Conservation (phyloP, 2,113 vertebrate genomes). For the Zosterops lateralis region DNA sequence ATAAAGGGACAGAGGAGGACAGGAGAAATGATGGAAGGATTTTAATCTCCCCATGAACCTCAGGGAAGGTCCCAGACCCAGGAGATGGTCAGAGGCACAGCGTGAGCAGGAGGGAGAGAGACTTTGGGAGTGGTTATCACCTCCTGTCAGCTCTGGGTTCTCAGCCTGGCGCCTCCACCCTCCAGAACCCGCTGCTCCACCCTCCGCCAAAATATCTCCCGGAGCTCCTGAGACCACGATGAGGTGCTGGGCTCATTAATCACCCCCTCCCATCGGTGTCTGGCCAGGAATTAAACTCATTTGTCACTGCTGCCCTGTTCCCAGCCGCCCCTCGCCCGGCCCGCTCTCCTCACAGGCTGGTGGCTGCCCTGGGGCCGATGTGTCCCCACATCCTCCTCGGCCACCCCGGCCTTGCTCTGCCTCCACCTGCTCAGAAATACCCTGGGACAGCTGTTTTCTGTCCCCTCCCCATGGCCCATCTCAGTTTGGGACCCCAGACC, state of each 20-base stretch:
- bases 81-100: background rate
- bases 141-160: background rate
- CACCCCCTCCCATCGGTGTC: background rate
- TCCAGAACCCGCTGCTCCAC: background rate
- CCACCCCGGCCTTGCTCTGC: background rate
- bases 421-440: background rate
- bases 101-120: background rate
- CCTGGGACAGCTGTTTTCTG: background rate
- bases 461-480: rapidly evolving
- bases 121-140: rapidly evolving
- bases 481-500: background rate
- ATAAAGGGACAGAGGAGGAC: background rate
- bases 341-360: background rate
- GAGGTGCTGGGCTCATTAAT: slow-evolving; percentile 31
- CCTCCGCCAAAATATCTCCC: background rate
- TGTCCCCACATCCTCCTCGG: background rate
- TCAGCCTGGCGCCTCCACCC: background rate
- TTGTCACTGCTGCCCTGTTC: slow-evolving; percentile 24
- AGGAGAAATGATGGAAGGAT: background rate
- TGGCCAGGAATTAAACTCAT: slow-evolving; percentile 45
- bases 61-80: background rate
- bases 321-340: background rate
- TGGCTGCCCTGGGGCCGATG: rapidly evolving
- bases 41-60: background rate
- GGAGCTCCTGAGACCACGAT: rapidly evolving